phyloP scores from a whole-genome alignment of 2,113 vertebrate species.

The Coturnix japonica region DNA sequence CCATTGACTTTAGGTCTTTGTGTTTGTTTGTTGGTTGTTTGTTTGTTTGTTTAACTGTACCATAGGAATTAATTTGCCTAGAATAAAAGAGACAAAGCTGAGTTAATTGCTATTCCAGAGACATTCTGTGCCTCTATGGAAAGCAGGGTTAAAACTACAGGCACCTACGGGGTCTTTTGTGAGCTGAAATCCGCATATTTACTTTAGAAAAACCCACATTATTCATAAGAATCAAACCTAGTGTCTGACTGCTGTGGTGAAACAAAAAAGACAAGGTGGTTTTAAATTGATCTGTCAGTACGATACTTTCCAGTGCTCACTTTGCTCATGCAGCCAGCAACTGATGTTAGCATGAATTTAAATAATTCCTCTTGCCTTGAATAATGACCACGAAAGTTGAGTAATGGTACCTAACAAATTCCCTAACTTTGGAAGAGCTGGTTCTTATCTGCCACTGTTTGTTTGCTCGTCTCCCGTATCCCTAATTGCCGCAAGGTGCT shows the following conservation, averaged over 20 bases:
- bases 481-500: constrained; percentile 62
- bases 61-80: constrained; percentile 37
- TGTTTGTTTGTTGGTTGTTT: not conserved
- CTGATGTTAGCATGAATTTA: constrained; percentile 60
- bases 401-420: constrained; percentile 39
- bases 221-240: constrained; percentile 50
- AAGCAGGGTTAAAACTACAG: constrained; percentile 5
- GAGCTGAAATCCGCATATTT: constrained; percentile 42
- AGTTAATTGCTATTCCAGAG: constrained; percentile 52
- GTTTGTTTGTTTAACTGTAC: constrained; percentile 9
- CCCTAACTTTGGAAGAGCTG: constrained; percentile 24
- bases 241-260: constrained; percentile 3
- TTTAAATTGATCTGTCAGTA: constrained; percentile 64
- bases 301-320: constrained; percentile 36
- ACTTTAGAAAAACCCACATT: constrained; percentile 33
- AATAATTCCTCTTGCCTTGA: constrained; percentile 60
- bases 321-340: constrained; percentile 47
- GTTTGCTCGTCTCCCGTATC: not conserved
- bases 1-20: not conserved
- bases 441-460: not conserved
- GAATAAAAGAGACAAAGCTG: constrained; percentile 10
- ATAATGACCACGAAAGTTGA: constrained; percentile 55
- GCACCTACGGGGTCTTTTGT: not conserved
- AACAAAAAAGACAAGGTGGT: constrained; percentile 44
- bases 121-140: not conserved